A percentile compares a stretch with the other conserved stretches of the same genome.
Conservation (phyloP, 2,797 vertebrate genomes). For the Manis pentadactyla region DNA sequence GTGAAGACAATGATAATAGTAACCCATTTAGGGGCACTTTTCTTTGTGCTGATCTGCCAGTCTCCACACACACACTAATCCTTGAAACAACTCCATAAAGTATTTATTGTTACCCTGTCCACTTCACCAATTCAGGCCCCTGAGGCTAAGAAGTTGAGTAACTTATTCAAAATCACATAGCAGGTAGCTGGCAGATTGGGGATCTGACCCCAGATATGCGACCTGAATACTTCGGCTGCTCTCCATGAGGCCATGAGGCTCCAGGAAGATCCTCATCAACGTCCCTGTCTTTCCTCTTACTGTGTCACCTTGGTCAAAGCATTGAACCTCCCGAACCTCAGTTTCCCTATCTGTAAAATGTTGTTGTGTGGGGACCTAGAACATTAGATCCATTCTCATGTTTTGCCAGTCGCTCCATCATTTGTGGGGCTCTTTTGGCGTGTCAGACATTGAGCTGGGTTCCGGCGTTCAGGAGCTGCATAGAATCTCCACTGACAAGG, state of each 20-base stretch:
- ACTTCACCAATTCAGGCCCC: background rate
- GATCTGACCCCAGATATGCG: background rate
- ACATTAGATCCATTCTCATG: background rate
- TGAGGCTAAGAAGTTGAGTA: background rate
- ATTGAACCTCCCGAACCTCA: background rate
- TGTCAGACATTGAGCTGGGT: background rate
- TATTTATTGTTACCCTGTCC: background rate
- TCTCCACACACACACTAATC: background rate
- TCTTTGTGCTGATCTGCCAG: background rate
- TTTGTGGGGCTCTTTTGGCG: too few species aligned
- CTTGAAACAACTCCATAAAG: background rate
- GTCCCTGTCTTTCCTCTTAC: background rate
- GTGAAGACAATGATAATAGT: background rate
- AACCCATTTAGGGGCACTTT: background rate
- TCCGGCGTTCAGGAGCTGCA: background rate
- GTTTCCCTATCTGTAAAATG: background rate
- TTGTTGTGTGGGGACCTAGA: background rate
- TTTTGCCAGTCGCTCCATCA: too few species aligned
- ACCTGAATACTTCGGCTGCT: background rate
- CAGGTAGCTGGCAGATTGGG: background rate
- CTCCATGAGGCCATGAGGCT: background rate
- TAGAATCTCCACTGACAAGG: background rate
- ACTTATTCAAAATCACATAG: background rate
- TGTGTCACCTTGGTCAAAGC: background rate
- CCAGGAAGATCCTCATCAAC: background rate